Percentiles rank a stretch among this genome's conserved stretches.
These are phyloP conservation scores for Erythrocercus mccallii DNA, from an alignment of 2,113 vertebrate species.

Conservation along the genomic window DNA sequence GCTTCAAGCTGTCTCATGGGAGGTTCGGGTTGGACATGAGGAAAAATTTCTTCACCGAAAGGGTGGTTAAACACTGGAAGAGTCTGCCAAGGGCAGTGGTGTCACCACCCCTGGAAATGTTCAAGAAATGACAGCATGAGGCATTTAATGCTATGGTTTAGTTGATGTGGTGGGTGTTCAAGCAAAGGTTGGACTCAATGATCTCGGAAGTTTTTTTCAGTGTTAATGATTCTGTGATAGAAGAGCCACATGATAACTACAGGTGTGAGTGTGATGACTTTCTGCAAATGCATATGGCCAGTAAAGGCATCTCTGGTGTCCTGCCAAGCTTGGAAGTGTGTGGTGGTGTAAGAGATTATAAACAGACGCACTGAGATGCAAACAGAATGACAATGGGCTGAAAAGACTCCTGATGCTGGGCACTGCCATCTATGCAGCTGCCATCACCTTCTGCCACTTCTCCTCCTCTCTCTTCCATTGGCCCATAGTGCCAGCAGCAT, in stretches of 20 bases:
- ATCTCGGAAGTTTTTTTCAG: neutral
- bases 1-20: neutral
- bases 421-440: neutral
- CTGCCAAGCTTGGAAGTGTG: neutral
- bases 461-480: neutral
- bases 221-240: neutral
- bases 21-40: neutral
- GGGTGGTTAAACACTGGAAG: neutral
- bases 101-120: neutral
- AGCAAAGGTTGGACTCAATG: rapidly evolving
- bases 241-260: neutral
- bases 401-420: neutral
- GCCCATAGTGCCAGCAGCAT: no score
- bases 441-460: neutral
- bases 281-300: neutral
- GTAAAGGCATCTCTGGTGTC: neutral
- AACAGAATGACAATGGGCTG: neutral
- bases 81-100: neutral
- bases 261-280: neutral
- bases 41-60: neutral
- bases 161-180: neutral
- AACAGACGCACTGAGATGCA: neutral
- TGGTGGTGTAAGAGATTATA: neutral
- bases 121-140: neutral
- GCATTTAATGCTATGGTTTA: neutral